A percentile compares a stretch with the other conserved stretches of the same genome.
These are phyloP conservation scores for Monochamus saltuarius DNA, from an alignment of 1,140 invertebrate species.

Conservation along the genomic window DNA sequence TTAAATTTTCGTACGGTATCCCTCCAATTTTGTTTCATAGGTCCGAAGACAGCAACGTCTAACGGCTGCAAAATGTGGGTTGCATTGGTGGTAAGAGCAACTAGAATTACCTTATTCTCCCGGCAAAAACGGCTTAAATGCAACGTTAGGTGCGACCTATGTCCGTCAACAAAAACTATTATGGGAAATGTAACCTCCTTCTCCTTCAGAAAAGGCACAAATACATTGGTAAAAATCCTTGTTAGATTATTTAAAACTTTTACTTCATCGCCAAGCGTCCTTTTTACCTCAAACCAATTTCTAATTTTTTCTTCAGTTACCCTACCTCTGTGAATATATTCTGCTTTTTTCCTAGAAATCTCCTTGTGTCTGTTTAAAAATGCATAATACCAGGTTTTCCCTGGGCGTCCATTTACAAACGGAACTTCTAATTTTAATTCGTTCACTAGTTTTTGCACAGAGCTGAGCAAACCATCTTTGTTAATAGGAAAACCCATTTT, in stretches of 20 bases:
- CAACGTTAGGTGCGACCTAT: slow-evolving; percentile 47
- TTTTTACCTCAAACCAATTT: not conserved
- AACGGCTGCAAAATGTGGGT: slow-evolving; percentile 52
- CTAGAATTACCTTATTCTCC: slow-evolving; percentile 48
- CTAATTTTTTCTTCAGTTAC: slow-evolving; percentile 10
- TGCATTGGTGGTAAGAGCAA: slow-evolving; percentile 47
- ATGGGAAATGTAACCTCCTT: slow-evolving; percentile 43
- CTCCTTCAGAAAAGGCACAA: slow-evolving; percentile 36
- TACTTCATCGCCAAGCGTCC: not conserved
- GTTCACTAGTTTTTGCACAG: slow-evolving; percentile 47
- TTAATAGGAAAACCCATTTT: slow-evolving; percentile 47
- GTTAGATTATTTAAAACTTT: slow-evolving; percentile 23
- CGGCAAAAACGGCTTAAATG: slow-evolving; percentile 49
- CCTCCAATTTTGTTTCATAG: slow-evolving; percentile 46
- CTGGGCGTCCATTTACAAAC: slow-evolving; percentile 41
- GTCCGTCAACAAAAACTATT: slow-evolving; percentile 52
- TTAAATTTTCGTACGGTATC: slow-evolving; percentile 29
- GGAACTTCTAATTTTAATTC: slow-evolving; percentile 38
- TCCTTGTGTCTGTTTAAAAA: not conserved
- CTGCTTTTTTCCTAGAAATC: not conserved
- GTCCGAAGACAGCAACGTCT: slow-evolving; percentile 46
- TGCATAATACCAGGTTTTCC: slow-evolving; percentile 33
- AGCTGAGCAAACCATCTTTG: slow-evolving; percentile 43
- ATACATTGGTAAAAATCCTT: slow-evolving; percentile 48
- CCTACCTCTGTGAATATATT: not conserved